phyloP scores from a whole-genome alignment of 1,140 invertebrate species.

The Pogonomyrmex barbatus region DNA sequence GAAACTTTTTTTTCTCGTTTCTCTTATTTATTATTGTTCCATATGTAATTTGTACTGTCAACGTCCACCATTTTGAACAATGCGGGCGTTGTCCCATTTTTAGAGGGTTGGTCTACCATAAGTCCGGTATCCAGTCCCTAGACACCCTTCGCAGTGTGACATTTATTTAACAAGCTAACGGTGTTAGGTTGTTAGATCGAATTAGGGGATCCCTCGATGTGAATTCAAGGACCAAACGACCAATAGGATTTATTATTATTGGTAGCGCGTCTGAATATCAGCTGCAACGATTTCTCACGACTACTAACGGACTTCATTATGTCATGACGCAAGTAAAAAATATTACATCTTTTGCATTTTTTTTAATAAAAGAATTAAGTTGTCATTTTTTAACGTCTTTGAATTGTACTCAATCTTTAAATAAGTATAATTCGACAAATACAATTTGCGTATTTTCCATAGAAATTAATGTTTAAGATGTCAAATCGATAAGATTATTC shows the following conservation, averaged over 20 bases:
- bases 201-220: conserved; percentile 80
- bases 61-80: conserved; percentile 79
- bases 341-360: not conserved
- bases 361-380: not conserved
- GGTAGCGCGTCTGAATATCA: conserved; percentile 64
- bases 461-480: not conserved
- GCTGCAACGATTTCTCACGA: conserved; percentile 66
- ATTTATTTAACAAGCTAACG: conserved; percentile 84
- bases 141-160: conserved; percentile 79
- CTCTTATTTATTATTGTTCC: conserved; percentile 9
- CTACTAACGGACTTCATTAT: conserved; percentile 69
- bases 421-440: not conserved
- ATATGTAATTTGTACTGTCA: conserved; percentile 50
- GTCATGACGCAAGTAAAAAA: conserved; percentile 6
- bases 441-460: not conserved
- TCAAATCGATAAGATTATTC: not conserved
- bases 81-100: conserved; percentile 79
- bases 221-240: conserved; percentile 78
- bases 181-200: conserved; percentile 80
- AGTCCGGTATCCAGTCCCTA: conserved; percentile 67
- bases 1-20: not conserved
- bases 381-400: not conserved
- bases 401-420: not conserved
- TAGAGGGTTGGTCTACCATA: conserved; percentile 78
- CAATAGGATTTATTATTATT: conserved; percentile 82